phyloP scores from a whole-genome alignment of 2,888 invertebrate genomes.

The Rotaria sp. region DNA sequence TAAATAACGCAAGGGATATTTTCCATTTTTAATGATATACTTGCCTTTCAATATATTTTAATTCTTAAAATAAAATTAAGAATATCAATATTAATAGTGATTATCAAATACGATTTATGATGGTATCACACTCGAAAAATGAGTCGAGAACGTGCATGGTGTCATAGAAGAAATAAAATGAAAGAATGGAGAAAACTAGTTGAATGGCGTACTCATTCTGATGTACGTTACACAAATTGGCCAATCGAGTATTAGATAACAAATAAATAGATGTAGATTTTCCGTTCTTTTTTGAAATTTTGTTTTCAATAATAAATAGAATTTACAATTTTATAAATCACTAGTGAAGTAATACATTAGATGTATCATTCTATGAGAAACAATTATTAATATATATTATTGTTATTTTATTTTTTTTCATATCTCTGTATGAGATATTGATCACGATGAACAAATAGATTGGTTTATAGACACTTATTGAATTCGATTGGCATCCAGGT shows the following conservation, averaged over 20 bases:
- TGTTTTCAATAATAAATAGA: too few relatives aligned
- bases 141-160: background rate
- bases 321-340: too few relatives aligned
- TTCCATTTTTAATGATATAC: background rate
- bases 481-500: background rate
- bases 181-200: background rate
- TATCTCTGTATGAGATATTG: background rate
- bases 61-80: background rate
- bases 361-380: too few relatives aligned
- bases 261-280: background rate
- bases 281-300: background rate
- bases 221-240: background rate
- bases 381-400: too few relatives aligned
- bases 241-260: background rate
- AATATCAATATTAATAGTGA: background rate
- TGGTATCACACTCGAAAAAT: background rate
- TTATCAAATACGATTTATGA: background rate
- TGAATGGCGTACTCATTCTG: background rate
- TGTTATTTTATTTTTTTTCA: too few relatives aligned
- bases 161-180: background rate
- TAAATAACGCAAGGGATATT: background rate
- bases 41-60: background rate
- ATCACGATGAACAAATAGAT: background rate
- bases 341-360: too few relatives aligned
- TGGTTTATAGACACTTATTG: background rate